Evolutionary conservation across 2,797 vertebrate genomes (phyloP), one percentile per base, ranked within the genome.

Genomic region (Calcarius lapponicus): DNA sequence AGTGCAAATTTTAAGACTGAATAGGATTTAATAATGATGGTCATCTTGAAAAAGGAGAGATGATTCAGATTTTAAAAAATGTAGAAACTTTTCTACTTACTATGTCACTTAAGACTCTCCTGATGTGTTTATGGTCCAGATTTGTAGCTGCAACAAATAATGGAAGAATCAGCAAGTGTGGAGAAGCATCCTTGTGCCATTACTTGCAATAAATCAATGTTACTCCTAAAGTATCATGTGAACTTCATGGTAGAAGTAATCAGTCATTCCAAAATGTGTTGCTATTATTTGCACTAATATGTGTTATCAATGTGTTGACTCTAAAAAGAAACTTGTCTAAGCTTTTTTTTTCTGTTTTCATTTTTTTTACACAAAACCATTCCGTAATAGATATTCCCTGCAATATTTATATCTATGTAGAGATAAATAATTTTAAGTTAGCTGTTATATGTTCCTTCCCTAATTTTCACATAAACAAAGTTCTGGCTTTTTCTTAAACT

Each of bases 281-380:
- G 76, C 87, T 95, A 22, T 73, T 91, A 79, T 79, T 96, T 96
- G 87, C 92, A 89, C 86, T 95, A 92, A 64, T 94, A 80, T n/a
- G 38, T 95, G 91, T 95, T 95, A 80, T 22, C 42, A 66, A 80
- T 93, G 80, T 80, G 79, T 94, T 86, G 76, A 82, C 40, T 96
- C 73, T 72, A 74, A 80, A 89, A 83, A 84, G 62, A 76, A 83
- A 86, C 40, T 64, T 90, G 90, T 73, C 89, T 50, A 53, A 84
- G 20, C 5, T 40, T 72, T 88, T 78, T 56, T 80, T 58, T 82
- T 86, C 36, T 88, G 56, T 93, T 94, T 51, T 93, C 18, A 5
- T 6, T 53, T 93, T 94, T 95, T 90, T 93, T 56, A 80, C 79
- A 15, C 84, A 87, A 88, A 93, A 73, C 4, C 58, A 88, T 90